These are phyloP conservation scores for Heliconius erato DNA, from an alignment of 2,888 invertebrate species.

Conservation along the genomic window DNA sequence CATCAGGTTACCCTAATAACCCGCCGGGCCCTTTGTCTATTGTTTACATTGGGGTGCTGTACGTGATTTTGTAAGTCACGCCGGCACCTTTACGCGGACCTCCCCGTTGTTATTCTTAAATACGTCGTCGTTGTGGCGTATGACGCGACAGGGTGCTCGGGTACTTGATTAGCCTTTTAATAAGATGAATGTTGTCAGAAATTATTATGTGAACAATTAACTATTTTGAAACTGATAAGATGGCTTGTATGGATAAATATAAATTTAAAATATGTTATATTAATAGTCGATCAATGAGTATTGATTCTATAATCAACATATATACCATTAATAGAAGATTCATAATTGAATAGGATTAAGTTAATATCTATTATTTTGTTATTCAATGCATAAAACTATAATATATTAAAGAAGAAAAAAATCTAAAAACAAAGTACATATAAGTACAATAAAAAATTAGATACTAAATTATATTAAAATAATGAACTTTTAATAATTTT, in stretches of 20 bases:
- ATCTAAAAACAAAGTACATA: not conserved
- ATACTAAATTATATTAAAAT: too few relatives aligned
- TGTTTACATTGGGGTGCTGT: slow-evolving; percentile 83
- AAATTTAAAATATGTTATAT: too few relatives aligned
- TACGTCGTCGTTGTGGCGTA: slow-evolving; percentile 71
- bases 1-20: slow-evolving; percentile 76
- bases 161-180: slow-evolving; percentile 37
- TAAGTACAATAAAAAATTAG: too few relatives aligned
- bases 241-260: not conserved
- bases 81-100: slow-evolving; percentile 81
- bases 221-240: not conserved
- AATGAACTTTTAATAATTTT: not conserved
- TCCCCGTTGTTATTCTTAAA: slow-evolving; percentile 80
- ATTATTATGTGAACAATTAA: slow-evolving; percentile 27
- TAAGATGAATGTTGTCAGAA: slow-evolving; percentile 2
- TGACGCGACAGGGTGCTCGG: slow-evolving; percentile 64
- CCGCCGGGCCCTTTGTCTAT: slow-evolving; percentile 81
- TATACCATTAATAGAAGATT: too few relatives aligned
- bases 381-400: too few relatives aligned
- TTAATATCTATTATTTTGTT: too few relatives aligned
- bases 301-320: too few relatives aligned
- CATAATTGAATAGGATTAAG: too few relatives aligned
- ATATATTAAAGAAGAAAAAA: not conserved
- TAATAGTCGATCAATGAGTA: too few relatives aligned
- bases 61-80: slow-evolving; percentile 83